Base-by-base conservation (phyloP, 2,113 vertebrate genomes). In the Gavialis gangeticus region DNA sequence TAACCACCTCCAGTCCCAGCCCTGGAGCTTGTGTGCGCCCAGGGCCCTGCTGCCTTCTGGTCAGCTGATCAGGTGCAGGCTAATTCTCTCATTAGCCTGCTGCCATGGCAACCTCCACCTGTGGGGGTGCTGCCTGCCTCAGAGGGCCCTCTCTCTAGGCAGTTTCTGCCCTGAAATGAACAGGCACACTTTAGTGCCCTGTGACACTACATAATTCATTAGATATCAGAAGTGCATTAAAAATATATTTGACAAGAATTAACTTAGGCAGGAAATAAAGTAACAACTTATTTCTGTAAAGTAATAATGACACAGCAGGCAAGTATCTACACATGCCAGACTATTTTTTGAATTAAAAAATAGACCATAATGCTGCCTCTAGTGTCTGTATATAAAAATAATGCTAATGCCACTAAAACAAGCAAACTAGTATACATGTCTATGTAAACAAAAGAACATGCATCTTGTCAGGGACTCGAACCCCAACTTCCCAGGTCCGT, bases 241-340 rank as follows among this genome's bases (percentile, higher is more conserved):
- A 97, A 97, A 96, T 97, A 57, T 75, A 97, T 96, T 95, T 85
- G 89, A 88, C 63, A 83, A 89, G 88, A 95, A 84, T 60, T 85
- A 91, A 93, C 91, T 84, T 88, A 88, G 94, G 83, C 82, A 95
- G 87, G 86, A 95, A 92, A 94, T 87, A 84, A 97, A 96, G 85
- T 79, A 96, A 75, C 93, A 93, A 19, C 67, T 92, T 93, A 88
- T 94, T 96, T 96, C 88, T 84, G 94, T 46, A 88, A 92, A 96
- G 57, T 24, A 79, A 10, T 63, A 77, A 85, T 87, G 30, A 81
- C 79, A 30, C 60, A 84, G 4, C 22, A 79, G 17, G 14, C 14
- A 37, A 0, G 0, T 77, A n/a, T 89, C 94, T 89, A 90, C 85
- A 84, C 17, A 60, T 96, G 85, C 75, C 56, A 91, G 69, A 80